Evolutionary conservation across 1,140 invertebrate genomes (phyloP).

Genomic region (Chironomus tepperi): DNA sequence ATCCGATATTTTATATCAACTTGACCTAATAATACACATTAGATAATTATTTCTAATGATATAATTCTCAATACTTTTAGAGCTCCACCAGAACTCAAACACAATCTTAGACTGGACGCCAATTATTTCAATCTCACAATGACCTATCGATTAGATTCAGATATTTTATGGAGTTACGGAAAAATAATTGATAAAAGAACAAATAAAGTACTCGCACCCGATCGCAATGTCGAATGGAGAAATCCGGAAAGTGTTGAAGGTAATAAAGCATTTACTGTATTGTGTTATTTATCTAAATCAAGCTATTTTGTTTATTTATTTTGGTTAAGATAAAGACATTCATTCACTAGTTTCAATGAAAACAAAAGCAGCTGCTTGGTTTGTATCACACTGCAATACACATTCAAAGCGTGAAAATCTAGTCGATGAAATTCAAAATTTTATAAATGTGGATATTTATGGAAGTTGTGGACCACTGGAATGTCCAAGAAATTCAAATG

Average conservation of each 20-base stretch:
- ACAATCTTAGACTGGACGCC: constrained; percentile 30
- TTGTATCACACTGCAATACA: constrained; percentile 52
- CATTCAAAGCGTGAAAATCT: constrained; percentile 45
- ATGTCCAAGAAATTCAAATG: constrained; percentile 34
- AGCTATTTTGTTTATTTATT: background rate
- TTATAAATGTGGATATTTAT: constrained; percentile 56
- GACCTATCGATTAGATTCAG: constrained; percentile 53
- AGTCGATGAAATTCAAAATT: constrained; percentile 45
- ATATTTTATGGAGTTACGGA: constrained; percentile 52
- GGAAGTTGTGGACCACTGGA: constrained; percentile 47
- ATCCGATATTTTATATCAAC: too few relatives aligned
- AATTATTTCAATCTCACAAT: constrained; percentile 49
- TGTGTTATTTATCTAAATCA: background rate
- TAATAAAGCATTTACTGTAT: background rate
- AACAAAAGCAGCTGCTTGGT: constrained; percentile 46
- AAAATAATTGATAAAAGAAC: constrained; percentile 36
- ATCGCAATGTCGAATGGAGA: constrained; percentile 23
- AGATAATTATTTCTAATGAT: too few relatives aligned
- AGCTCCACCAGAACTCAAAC: constrained; percentile 36
- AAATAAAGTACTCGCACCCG: constrained; percentile 31
- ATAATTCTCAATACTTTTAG: constrained; percentile 22
- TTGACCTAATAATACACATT: too few relatives aligned
- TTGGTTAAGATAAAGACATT: constrained; percentile 1
- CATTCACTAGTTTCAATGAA: constrained; percentile 30
- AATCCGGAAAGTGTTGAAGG: constrained; percentile 5